Percentiles rank a stretch among this genome's conserved stretches.
These are phyloP conservation scores for Nomada fucata DNA, from an alignment of 2,888 invertebrate species.

Conservation along the genomic window DNA sequence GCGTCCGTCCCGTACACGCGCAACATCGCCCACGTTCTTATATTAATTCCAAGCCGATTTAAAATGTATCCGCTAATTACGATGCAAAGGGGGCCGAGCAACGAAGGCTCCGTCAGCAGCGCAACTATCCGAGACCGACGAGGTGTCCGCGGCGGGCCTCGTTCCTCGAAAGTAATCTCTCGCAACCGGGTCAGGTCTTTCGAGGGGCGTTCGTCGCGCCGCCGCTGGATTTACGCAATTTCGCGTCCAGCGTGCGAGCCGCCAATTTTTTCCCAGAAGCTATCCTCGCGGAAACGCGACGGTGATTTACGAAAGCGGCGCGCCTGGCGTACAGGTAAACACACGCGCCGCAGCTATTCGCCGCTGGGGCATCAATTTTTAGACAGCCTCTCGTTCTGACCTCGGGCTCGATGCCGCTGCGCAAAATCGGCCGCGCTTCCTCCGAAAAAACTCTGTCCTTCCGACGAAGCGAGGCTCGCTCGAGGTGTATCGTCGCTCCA, in stretches of 20 bases:
- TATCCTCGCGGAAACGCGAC: background rate
- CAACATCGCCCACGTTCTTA: no score
- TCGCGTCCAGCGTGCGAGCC: background rate
- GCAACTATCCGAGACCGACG: no score
- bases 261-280: conserved; percentile 46
- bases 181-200: background rate
- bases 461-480: no score
- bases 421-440: background rate
- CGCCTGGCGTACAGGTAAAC: background rate
- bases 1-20: no score
- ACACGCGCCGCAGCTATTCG: background rate
- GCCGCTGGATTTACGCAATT: conserved; percentile 23
- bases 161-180: conserved; percentile 3
- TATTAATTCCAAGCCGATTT: no score
- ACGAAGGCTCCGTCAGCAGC: background rate
- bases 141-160: background rate
- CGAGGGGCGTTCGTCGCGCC: background rate
- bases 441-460: background rate
- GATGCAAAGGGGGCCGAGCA: background rate
- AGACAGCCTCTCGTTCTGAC: conserved; percentile 2
- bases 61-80: background rate
- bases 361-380: conserved; percentile 16
- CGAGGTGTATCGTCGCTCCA: no score
- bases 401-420: background rate
- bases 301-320: conserved; percentile 34